phyloP scores from a whole-genome alignment of 2,113 vertebrate species.

The Spermophilus dauricus region DNA sequence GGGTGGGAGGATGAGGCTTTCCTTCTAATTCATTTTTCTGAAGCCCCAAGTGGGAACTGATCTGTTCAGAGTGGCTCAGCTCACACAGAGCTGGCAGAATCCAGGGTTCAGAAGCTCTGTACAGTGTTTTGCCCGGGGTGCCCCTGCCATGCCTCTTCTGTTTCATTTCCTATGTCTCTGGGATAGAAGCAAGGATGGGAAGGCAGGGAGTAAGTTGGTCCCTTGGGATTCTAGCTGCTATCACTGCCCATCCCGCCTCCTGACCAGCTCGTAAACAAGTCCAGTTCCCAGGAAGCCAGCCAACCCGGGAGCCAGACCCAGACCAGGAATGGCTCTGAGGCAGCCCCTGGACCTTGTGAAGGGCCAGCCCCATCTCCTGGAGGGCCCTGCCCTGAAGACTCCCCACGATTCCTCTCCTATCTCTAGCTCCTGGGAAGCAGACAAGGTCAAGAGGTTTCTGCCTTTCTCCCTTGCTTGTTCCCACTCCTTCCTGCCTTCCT shows the following conservation, averaged over 20 bases:
- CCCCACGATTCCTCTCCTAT: conserved; percentile 11
- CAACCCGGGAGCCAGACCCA: conserved; percentile 59
- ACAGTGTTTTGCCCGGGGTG: not conserved
- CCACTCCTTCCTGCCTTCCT: conserved; percentile 51
- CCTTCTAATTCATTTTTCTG: not conserved
- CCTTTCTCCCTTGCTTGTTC: conserved; percentile 11
- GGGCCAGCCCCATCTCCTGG: conserved; percentile 47
- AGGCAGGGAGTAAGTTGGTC: conserved; percentile 73
- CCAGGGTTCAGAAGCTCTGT: not conserved
- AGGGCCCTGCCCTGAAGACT: not conserved
- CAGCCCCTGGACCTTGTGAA: conserved; percentile 33
- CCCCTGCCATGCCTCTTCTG: not conserved
- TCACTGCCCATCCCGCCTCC: conserved; percentile 72
- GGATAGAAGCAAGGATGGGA: conserved; percentile 66
- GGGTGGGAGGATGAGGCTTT: not conserved
- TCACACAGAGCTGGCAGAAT: not conserved
- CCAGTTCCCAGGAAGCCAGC: conserved; percentile 80
- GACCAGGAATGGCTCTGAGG: conserved; percentile 10
- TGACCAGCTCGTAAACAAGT: conserved; percentile 77
- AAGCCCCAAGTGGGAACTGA: not conserved
- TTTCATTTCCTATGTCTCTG: conserved; percentile 65
- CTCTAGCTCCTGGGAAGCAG: conserved; percentile 69
- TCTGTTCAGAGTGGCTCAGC: conserved; percentile 23
- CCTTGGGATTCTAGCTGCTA: conserved; percentile 70
- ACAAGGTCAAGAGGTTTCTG: conserved; percentile 61